phyloP scores from a whole-genome alignment of 2,113 vertebrate species.

The Elephas maximus region DNA sequence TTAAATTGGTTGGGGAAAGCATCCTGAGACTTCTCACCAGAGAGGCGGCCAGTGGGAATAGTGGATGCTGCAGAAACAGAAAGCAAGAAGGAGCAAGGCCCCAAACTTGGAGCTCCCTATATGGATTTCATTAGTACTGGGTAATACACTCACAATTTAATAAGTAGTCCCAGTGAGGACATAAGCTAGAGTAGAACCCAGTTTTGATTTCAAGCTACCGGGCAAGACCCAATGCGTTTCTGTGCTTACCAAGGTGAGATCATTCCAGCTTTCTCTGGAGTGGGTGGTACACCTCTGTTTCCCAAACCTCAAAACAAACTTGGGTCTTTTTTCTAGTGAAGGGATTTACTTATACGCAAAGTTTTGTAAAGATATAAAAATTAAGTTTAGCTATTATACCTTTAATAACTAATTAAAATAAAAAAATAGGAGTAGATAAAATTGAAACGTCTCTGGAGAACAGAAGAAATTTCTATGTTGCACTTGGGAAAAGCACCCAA shows the following conservation, averaged over 20 bases:
- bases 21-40: background rate
- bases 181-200: background rate
- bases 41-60: background rate
- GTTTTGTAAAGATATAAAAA: background rate
- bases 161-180: background rate
- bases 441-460: constrained; percentile 35
- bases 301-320: constrained; percentile 35
- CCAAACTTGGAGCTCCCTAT: background rate
- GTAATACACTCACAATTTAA: background rate
- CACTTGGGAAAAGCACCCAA: background rate
- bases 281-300: background rate
- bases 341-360: background rate
- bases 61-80: background rate
- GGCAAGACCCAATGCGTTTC: background rate
- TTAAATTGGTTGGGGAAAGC: background rate
- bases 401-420: background rate
- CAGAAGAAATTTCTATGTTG: background rate
- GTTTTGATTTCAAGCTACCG: background rate
- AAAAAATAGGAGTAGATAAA: background rate
- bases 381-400: background rate
- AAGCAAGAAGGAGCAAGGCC: background rate
- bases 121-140: background rate
- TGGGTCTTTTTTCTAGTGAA: background rate
- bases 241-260: background rate
- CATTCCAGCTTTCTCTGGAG: background rate